A percentile compares a stretch with the other conserved stretches of the same genome.
phyloP scores from a whole-genome alignment of 2,113 vertebrate genomes.

The Cathartes aura region DNA sequence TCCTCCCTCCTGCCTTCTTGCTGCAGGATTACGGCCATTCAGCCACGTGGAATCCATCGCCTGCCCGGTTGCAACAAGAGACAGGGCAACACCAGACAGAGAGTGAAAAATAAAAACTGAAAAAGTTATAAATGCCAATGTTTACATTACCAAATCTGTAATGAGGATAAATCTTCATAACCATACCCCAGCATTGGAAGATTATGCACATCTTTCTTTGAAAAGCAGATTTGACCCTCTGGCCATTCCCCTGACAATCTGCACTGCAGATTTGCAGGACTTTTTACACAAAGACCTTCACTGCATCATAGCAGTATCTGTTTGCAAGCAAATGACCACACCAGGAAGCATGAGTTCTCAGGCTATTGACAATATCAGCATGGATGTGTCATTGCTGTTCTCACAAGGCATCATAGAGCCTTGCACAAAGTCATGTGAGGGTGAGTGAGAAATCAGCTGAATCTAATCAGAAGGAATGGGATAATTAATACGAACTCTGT shows the following conservation, averaged over 20 bases:
- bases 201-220: background rate
- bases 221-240: background rate
- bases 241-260: background rate
- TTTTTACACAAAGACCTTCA: background rate
- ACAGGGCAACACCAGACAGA: background rate
- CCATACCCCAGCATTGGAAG: background rate
- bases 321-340: background rate
- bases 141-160: background rate
- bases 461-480: constrained; percentile 34
- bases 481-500: constrained; percentile 25
- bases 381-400: constrained; percentile 21
- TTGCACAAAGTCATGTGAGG: constrained; percentile 12
- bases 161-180: background rate
- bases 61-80: rapidly evolving
- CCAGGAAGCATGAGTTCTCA: background rate
- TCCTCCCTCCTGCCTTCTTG: background rate
- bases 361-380: background rate
- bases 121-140: background rate
- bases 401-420: background rate
- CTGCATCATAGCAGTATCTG: background rate
- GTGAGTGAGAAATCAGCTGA: constrained; percentile 59
- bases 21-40: background rate
- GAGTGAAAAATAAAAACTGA: background rate
- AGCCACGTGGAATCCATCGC: background rate
- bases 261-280: background rate